A percentile compares a stretch with the other conserved stretches of the same genome.
Evolutionary conservation across 2,113 vertebrate genomes (phyloP).

Genomic region (Anoura caudifer): DNA sequence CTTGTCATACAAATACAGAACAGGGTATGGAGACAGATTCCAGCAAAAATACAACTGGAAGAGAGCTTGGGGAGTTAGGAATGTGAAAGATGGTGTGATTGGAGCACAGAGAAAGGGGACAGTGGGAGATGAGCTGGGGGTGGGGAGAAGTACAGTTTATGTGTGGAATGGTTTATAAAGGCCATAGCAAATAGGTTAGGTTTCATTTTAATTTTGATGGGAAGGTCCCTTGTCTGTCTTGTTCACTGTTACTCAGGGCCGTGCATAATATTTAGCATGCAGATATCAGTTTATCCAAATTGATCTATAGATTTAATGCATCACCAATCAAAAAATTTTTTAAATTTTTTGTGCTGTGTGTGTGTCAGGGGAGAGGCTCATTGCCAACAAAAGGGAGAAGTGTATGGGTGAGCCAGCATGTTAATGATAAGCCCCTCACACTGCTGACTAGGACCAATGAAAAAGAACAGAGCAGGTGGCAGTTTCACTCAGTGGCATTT

Average conservation of each 20-base stretch:
- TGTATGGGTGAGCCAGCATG: conserved; percentile 48
- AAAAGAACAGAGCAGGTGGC: background rate
- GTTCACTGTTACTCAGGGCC: background rate
- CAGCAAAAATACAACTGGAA: background rate
- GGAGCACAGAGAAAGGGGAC: background rate
- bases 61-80: background rate
- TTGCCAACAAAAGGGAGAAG: background rate
- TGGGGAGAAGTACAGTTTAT: background rate
- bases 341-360: background rate
- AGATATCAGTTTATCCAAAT: background rate
- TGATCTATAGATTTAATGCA: background rate
- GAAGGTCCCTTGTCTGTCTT: background rate
- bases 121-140: background rate
- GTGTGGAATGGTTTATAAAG: background rate
- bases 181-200: background rate
- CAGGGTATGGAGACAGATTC: background rate
- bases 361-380: background rate
- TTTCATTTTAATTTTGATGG: background rate
- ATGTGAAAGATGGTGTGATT: background rate
- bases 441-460: conserved; percentile 56
- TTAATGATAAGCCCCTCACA: conserved; percentile 62
- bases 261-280: background rate
- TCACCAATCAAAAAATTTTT: background rate
- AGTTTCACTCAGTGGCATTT: background rate
- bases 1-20: background rate